These are phyloP conservation scores for Lophura nycthemera DNA, from an alignment of 2,113 vertebrate genomes.

Conservation along the genomic window DNA sequence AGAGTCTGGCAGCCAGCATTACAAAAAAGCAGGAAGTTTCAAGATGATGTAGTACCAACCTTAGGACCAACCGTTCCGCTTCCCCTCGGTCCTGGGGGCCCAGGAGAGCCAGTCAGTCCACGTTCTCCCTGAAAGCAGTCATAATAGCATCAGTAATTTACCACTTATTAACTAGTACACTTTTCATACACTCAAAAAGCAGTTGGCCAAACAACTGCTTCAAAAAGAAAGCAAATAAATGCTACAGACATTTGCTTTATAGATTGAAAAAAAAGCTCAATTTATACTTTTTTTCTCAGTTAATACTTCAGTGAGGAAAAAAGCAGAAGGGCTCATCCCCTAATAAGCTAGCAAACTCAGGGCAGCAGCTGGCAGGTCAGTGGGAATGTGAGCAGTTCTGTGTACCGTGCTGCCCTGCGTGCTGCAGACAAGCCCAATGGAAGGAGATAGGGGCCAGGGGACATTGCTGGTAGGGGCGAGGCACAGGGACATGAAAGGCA, in stretches of 20 bases:
- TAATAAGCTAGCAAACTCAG: background rate
- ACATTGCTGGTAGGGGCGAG: background rate
- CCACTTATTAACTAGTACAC: background rate
- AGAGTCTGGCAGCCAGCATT: background rate
- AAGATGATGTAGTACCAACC: slow-evolving; percentile 53
- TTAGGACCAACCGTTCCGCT: slow-evolving; percentile 79
- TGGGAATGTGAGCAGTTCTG: background rate
- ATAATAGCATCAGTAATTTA: background rate
- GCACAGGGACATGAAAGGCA: background rate
- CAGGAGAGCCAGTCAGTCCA: slow-evolving; percentile 78
- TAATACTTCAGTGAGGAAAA: too few species aligned
- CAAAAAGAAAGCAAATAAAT: background rate
- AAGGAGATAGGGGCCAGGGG: background rate
- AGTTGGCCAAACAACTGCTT: background rate
- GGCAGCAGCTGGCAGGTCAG: background rate
- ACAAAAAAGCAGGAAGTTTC: background rate
- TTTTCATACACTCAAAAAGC: background rate
- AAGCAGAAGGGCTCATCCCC: background rate
- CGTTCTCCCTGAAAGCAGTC: slow-evolving; percentile 78
- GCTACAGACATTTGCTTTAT: background rate
- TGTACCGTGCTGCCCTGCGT: rapidly evolving
- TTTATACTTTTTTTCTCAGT: background rate
- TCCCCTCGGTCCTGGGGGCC: slow-evolving; percentile 77
- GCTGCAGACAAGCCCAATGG: background rate
- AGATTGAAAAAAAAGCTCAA: background rate